Base-by-base conservation (phyloP, 2,888 invertebrate species). In the Falcaria lacertinaria region DNA sequence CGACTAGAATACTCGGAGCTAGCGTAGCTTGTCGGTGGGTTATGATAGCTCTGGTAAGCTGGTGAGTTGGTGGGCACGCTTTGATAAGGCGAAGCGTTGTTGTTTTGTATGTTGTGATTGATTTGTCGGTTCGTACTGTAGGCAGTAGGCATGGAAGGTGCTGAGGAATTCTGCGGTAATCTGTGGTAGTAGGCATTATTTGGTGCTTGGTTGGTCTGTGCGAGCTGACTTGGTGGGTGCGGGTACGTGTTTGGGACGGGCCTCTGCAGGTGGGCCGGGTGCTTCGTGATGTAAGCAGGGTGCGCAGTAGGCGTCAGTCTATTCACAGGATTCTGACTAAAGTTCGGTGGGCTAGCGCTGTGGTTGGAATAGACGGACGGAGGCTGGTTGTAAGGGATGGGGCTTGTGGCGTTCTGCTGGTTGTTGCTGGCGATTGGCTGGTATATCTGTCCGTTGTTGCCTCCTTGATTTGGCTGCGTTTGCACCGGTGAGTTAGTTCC, bases 1-100 rank as follows among this genome's bases (percentile, higher is more conserved):
- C 87, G 88, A 86, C 85, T 84, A 86, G 89, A 87, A 74, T 87
- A 87, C 67, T 88, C 86, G 50, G 82, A 70, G 76, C 76, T 81
- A 56, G 79, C 69, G 61, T 86, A 83, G 74, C 74, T 84, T 61
- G 81, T 86, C 86, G 87, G 87, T 86, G 89, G 86, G 83, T 75
- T 87, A 66, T 85, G 85, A 59, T 86, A 88, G 78, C 74, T 80
- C 70, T 80, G 79, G 68, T 85, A 87, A 52, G 87, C 80, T 42
- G 88, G 78, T 51, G 89, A 80, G 66, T 80, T 76, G 72, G 82
- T 74, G 69, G 90, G 89, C 50, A 87, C 78, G 61, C 81, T 80
- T 80, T 89, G 89, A 74, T 90, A 89, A 47, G 87, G 78, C 45
- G 84, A 73, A 49, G 72, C 60, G 50, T 68, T 77, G 50, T 66